Conservation (phyloP, 2,113 vertebrate species). For the Ifrita kowaldi region DNA sequence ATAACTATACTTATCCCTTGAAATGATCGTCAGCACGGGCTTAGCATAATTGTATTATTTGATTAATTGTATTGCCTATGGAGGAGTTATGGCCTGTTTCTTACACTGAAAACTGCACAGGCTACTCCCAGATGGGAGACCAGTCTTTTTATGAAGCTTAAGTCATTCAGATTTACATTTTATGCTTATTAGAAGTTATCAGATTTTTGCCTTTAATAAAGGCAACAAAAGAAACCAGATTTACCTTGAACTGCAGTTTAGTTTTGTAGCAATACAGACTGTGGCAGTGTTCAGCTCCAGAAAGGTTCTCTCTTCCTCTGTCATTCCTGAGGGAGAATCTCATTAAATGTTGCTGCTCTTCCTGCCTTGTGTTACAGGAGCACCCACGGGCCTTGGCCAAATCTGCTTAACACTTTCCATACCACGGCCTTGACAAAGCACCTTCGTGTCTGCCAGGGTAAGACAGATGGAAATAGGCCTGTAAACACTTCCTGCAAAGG, state of each 20-base stretch:
- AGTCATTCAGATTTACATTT: neutral
- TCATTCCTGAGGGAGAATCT: neutral
- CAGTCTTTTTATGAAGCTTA: neutral
- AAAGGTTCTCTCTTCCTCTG: neutral
- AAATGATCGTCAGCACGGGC: neutral
- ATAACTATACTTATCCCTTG: conserved; percentile 32
- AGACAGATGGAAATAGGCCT: neutral
- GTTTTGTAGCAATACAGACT: neutral
- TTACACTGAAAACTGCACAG: neutral
- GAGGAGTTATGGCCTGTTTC: neutral
- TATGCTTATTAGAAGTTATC: neutral
- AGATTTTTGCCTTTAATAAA: neutral
- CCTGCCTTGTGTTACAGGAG: neutral
- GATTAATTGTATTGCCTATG: neutral
- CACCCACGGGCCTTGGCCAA: neutral
- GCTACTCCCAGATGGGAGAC: neutral
- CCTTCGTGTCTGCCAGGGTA: neutral
- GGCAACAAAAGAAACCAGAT: neutral
- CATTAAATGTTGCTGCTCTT: neutral
- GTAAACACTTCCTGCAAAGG: neutral
- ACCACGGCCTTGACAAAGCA: neutral
- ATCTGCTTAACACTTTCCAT: neutral
- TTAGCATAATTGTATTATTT: conserved; percentile 12
- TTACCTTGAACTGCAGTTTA: neutral
- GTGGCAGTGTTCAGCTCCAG: neutral